These are phyloP conservation scores for Sylvicola fuscatus DNA, from an alignment of 2,888 invertebrate genomes.

Conservation along the genomic window DNA sequence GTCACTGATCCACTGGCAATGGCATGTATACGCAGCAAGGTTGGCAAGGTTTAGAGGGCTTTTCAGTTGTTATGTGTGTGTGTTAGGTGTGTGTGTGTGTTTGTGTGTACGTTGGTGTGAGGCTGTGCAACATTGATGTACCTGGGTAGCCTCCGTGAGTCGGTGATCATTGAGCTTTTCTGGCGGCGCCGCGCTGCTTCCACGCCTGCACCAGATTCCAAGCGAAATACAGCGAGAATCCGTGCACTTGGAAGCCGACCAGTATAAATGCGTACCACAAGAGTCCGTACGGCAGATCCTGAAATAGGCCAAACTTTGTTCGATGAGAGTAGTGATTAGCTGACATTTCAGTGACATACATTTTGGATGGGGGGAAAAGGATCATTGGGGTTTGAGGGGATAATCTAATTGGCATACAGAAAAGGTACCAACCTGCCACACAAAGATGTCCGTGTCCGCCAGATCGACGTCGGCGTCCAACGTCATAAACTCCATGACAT, in stretches of 20 bases:
- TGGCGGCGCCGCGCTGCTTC: constrained; percentile 49
- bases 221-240: constrained; percentile 68
- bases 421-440: constrained; percentile 73
- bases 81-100: no score
- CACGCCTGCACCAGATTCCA: constrained; percentile 65
- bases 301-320: constrained; percentile 17
- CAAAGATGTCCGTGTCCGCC: constrained; percentile 41
- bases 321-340: constrained; percentile 2
- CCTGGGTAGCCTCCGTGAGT: no score
- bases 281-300: constrained; percentile 79
- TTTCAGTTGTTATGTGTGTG: no score
- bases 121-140: no score
- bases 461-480: constrained; percentile 32
- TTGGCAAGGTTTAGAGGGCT: no score
- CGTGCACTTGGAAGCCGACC: constrained; percentile 71
- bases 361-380: no score
- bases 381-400: no score
- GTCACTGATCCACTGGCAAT: no score
- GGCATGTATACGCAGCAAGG: no score
- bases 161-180: constrained; percentile 53
- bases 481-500: constrained; percentile 61
- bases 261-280: constrained; percentile 85
- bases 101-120: no score
- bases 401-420: neutral
- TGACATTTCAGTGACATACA: neutral